A percentile compares a stretch with the other conserved stretches of the same genome.
phyloP scores from a whole-genome alignment of 1,140 invertebrate species.

The Euwallacea similis region DNA sequence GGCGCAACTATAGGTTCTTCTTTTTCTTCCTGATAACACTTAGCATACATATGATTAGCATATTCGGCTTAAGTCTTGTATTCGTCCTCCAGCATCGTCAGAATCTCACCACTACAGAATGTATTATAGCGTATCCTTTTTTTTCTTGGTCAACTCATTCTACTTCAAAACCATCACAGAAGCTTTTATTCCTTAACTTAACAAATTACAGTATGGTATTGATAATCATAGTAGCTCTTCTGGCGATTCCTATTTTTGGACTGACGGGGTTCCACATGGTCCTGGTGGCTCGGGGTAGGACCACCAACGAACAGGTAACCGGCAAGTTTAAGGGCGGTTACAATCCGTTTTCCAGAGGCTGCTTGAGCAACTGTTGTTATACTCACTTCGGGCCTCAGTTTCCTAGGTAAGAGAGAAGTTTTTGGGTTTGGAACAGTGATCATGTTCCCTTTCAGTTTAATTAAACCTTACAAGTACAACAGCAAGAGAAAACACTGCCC shows the following conservation, averaged over 20 bases:
- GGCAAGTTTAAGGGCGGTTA: conserved; percentile 97
- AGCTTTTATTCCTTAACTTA: neutral
- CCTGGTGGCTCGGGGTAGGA: conserved; percentile 93
- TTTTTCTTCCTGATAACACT: conserved; percentile 97
- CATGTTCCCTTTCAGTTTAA: conserved; percentile 52
- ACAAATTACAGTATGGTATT: conserved; percentile 74
- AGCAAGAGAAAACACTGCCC: conserved; percentile 51
- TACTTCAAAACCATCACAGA: neutral
- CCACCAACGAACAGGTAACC: conserved; percentile 99
- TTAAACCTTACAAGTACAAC: conserved; percentile 59
- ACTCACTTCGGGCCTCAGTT: conserved; percentile 94
- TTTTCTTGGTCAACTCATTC: conserved; percentile 44
- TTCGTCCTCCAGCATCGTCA: conserved; percentile 87
- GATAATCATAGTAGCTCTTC: conserved; percentile 85
- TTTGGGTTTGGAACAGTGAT: conserved; percentile 7
- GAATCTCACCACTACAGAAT: conserved; percentile 74
- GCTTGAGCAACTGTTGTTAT: conserved; percentile 92
- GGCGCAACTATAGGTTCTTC: conserved; percentile 97
- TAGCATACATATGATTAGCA: conserved; percentile 95
- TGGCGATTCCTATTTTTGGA: conserved; percentile 96
- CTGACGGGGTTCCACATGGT: conserved; percentile 97
- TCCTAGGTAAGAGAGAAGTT: conserved; percentile 76
- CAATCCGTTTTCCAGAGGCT: conserved; percentile 95
- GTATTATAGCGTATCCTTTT: conserved; percentile 94
- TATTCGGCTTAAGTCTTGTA: conserved; percentile 90